Conservation (phyloP, 1,140 invertebrate genomes). For the Calliopsis andreniformis region DNA sequence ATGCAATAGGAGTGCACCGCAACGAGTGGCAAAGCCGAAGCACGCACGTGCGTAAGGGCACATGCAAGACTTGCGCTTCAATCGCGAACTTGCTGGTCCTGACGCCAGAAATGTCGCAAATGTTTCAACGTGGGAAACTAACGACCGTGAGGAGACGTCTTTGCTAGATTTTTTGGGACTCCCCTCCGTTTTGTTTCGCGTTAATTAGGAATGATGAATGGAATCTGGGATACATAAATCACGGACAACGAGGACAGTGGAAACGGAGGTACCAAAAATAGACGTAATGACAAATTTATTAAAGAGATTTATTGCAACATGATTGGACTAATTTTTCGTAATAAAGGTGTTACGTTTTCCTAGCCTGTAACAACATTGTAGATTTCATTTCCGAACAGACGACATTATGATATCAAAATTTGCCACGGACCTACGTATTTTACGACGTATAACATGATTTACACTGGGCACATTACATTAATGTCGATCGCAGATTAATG, state of each 20-base stretch:
- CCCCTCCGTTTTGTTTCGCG: too few relatives aligned
- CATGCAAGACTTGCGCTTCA: conserved; percentile 1
- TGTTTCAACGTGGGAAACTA: neutral
- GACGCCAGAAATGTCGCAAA: neutral
- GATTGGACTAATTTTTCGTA: too few relatives aligned
- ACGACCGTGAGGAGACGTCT: neutral
- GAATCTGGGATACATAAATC: too few relatives aligned
- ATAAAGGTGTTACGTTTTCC: too few relatives aligned
- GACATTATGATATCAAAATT: neutral
- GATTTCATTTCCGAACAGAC: neutral
- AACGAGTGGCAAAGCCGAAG: conserved; percentile 2
- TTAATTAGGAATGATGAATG: too few relatives aligned
- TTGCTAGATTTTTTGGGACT: too few relatives aligned
- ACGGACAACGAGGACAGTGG: too few relatives aligned
- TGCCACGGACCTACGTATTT: neutral
- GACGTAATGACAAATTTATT: too few relatives aligned
- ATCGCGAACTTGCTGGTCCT: neutral
- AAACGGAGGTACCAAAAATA: too few relatives aligned
- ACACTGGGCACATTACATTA: neutral
- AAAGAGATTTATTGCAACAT: too few relatives aligned
- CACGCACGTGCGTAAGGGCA: conserved; percentile 1
- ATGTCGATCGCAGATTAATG: conserved; percentile 5
- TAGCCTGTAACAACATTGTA: too few relatives aligned
- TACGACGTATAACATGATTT: neutral
- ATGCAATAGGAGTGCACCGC: conserved; percentile 43